Conservation (phyloP, 2,888 invertebrate genomes). For the Napeogenes sylphis region DNA sequence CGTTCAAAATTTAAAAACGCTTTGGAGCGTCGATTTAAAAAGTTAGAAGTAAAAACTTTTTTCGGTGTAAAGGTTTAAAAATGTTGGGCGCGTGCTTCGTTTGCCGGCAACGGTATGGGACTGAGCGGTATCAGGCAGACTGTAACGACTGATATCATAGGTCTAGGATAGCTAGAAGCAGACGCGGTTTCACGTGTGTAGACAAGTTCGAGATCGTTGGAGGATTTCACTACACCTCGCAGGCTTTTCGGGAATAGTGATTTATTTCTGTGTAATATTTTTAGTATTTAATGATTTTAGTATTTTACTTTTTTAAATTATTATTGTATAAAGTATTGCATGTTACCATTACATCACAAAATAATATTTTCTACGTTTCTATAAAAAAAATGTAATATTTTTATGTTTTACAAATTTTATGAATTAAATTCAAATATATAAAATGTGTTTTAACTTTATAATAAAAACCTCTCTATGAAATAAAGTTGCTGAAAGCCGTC, state of each 20-base stretch:
- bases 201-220: constrained; percentile 12
- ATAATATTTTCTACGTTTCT: too few relatives aligned
- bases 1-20: constrained; percentile 21
- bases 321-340: too few relatives aligned
- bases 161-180: constrained; percentile 60
- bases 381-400: too few relatives aligned
- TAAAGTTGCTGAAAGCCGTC: background rate
- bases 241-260: background rate
- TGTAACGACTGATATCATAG: constrained; percentile 57
- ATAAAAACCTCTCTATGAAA: too few relatives aligned
- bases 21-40: constrained; percentile 9
- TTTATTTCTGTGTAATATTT: background rate
- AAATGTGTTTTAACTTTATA: too few relatives aligned
- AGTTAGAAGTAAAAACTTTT: constrained; percentile 33
- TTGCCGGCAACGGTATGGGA: constrained; percentile 55
- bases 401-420: too few relatives aligned
- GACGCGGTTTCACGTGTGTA: constrained; percentile 30
- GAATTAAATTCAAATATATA: too few relatives aligned
- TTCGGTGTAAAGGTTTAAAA: constrained; percentile 34
- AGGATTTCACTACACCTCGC: background rate
- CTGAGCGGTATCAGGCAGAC: constrained; percentile 61
- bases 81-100: constrained; percentile 57
- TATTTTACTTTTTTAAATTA: too few relatives aligned
- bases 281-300: too few relatives aligned
- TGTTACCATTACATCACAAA: too few relatives aligned